phyloP scores from a whole-genome alignment of 2,113 vertebrate genomes.

The Mobula birostris region DNA sequence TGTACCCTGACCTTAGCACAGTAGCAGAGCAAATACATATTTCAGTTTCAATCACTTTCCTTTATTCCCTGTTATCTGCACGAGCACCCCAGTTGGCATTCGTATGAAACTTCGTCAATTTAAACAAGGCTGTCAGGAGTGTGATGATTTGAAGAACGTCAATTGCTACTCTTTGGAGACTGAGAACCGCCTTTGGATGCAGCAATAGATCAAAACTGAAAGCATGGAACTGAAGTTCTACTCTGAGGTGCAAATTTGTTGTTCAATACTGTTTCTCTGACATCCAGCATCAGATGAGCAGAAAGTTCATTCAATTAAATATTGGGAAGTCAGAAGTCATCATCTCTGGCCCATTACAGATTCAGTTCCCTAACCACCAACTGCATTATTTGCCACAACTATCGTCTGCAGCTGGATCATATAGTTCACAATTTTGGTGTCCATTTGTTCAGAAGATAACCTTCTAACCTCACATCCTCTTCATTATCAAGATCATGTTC shows the following conservation, averaged over 20 bases:
- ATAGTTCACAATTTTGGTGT: neutral
- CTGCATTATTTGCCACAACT: neutral
- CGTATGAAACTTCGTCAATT: neutral
- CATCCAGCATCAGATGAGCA: neutral
- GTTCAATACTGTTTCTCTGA: neutral
- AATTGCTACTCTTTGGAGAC: slow-evolving; percentile 8
- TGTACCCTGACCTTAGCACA: neutral
- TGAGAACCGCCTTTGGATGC: neutral
- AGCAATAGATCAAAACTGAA: neutral
- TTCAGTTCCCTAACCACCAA: neutral
- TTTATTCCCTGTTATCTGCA: neutral
- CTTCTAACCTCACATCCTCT: neutral
- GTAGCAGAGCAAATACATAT: neutral
- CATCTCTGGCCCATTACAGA: neutral
- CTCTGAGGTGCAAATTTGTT: neutral
- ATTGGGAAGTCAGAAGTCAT: neutral
- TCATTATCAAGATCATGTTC: neutral
- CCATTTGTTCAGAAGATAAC: neutral
- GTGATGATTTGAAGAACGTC: neutral
- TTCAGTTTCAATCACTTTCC: neutral
- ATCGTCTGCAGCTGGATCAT: neutral
- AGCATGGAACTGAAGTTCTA: neutral
- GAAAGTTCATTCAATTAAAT: neutral
- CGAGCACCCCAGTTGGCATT: neutral
- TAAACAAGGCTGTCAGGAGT: neutral